Percentiles rank a stretch among this genome's conserved stretches.
phyloP scores from a whole-genome alignment of 1,140 invertebrate genomes.

The Chrysoperla carnea region DNA sequence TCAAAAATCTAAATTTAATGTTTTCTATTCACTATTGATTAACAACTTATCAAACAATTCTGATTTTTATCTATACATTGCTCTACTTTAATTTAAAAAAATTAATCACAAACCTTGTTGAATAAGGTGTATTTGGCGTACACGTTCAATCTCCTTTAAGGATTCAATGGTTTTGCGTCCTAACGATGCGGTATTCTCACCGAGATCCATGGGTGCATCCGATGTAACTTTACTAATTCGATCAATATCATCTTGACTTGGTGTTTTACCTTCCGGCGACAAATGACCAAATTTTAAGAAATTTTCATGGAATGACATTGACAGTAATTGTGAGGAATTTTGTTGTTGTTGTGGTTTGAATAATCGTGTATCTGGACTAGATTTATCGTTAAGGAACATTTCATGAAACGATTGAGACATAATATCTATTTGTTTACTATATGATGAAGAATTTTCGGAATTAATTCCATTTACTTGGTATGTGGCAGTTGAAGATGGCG shows the following conservation, averaged over 20 bases:
- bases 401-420: slow-evolving; percentile 21
- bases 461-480: too few relatives aligned
- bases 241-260: slow-evolving; percentile 71
- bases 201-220: slow-evolving; percentile 45
- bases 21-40: too few relatives aligned
- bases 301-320: background rate
- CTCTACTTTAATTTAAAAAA: background rate
- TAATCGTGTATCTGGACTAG: background rate
- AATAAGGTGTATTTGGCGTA: slow-evolving; percentile 68
- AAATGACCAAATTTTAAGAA: background rate
- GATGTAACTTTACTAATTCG: slow-evolving; percentile 69
- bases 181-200: slow-evolving; percentile 28
- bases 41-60: too few relatives aligned
- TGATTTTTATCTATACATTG: too few relatives aligned
- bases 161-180: slow-evolving; percentile 75
- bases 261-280: slow-evolving; percentile 15
- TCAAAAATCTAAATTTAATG: too few relatives aligned
- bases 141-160: slow-evolving; percentile 75
- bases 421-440: background rate
- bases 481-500: too few relatives aligned
- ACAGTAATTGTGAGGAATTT: background rate
- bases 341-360: too few relatives aligned
- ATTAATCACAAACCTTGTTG: slow-evolving; percentile 54
- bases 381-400: background rate
- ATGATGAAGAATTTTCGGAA: too few relatives aligned